These are phyloP conservation scores for Tenebrio molitor DNA, from an alignment of 1,140 invertebrate genomes.

Conservation along the genomic window DNA sequence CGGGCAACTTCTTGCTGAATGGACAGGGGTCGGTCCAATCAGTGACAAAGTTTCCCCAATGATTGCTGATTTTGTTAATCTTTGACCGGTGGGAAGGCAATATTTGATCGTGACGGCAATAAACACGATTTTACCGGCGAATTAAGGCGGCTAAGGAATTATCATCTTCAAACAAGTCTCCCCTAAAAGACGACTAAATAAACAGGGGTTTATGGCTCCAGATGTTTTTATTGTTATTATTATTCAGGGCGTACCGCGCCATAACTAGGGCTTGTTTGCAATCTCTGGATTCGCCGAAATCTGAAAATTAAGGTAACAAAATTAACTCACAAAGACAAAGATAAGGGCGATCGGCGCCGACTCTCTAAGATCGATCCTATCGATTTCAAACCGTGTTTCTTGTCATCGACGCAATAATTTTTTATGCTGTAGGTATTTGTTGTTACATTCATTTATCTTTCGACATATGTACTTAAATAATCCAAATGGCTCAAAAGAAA, in stretches of 20 bases:
- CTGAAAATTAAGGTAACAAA: conserved; percentile 26
- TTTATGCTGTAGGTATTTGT: too few species aligned
- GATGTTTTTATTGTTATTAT: conserved; percentile 37
- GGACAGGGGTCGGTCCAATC: conserved; percentile 46
- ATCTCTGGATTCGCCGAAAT: conserved; percentile 25
- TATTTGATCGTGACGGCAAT: conserved; percentile 50
- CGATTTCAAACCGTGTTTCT: too few species aligned
- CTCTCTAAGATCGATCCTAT: neutral
- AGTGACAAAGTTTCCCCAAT: conserved; percentile 35
- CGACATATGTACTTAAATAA: too few species aligned
- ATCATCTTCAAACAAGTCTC: conserved; percentile 14
- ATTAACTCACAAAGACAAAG: conserved; percentile 14
- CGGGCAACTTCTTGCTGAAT: conserved; percentile 46
- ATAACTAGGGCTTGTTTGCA: conserved; percentile 33
- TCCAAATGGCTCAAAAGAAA: too few species aligned
- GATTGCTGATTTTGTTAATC: conserved; percentile 56
- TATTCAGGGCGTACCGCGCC: conserved; percentile 18
- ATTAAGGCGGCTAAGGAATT: conserved; percentile 18
- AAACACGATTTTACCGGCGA: conserved; percentile 23
- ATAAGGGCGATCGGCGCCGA: neutral
- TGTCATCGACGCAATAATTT: too few species aligned
- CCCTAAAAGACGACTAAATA: conserved; percentile 30
- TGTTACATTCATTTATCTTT: too few species aligned
- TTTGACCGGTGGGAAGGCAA: conserved; percentile 48
- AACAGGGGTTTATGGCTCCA: neutral